Conservation (phyloP, 2,113 vertebrate species). For the Myotis davidii region DNA sequence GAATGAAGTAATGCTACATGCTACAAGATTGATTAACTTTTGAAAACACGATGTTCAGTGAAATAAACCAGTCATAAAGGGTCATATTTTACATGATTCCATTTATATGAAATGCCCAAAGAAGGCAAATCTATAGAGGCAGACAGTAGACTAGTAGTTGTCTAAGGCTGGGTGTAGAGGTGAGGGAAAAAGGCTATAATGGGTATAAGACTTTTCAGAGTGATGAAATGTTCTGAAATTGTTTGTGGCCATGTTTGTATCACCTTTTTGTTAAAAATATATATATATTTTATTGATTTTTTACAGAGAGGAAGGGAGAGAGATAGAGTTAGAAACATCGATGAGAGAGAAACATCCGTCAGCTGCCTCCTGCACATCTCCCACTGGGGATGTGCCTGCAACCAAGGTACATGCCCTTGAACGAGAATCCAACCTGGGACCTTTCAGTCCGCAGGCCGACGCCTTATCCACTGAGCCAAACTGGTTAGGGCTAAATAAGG, state of each 20-base stretch:
- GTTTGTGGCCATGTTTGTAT: not conserved
- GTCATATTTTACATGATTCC: not conserved
- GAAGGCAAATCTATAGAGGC: not conserved
- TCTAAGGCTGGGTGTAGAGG: not conserved
- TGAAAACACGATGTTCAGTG: not conserved
- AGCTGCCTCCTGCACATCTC: too few relatives aligned
- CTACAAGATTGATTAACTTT: not conserved
- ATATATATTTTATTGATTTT: too few relatives aligned
- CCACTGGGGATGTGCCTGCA: too few relatives aligned
- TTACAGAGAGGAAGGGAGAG: too few relatives aligned
- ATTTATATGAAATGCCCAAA: not conserved
- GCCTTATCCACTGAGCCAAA: too few relatives aligned
- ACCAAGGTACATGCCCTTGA: too few relatives aligned
- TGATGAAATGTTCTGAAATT: not conserved
- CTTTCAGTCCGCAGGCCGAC: too few relatives aligned
- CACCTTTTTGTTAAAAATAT: too few relatives aligned
- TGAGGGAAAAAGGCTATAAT: not conserved
- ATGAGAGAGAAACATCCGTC: too few relatives aligned
- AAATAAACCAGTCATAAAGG: slow-evolving; percentile 6
- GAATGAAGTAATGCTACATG: not conserved
- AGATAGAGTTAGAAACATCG: too few relatives aligned
- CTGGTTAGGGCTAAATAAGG: too few relatives aligned
- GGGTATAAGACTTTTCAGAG: not conserved
- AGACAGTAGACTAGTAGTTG: not conserved
- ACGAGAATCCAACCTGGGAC: too few relatives aligned